These are phyloP conservation scores for Oscheius sp. DNA, from an alignment of 2,888 invertebrate species.

Conservation along the genomic window DNA sequence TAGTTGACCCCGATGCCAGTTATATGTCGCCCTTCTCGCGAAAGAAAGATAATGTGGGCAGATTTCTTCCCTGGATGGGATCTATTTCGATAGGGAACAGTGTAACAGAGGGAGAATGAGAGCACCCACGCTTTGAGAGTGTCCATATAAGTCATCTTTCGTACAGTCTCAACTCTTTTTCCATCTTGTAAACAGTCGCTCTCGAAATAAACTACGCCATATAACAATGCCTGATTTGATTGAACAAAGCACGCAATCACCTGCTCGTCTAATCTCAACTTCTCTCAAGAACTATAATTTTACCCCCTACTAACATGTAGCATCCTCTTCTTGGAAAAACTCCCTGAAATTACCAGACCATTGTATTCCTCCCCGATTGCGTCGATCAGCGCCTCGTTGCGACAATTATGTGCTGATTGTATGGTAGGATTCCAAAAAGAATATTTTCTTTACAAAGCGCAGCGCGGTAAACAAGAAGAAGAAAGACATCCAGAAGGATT, in stretches of 20 bases:
- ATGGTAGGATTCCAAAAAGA: neutral
- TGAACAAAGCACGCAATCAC: slow-evolving; percentile 28
- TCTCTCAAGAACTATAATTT: slow-evolving; percentile 26
- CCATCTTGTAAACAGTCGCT: neutral
- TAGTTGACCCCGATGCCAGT: slow-evolving; percentile 2
- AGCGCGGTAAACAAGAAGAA: no score
- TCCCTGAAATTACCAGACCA: no score
- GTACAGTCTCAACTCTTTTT: neutral
- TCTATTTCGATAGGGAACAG: no score
- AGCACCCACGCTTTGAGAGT: neutral
- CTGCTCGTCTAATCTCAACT: slow-evolving; percentile 24
- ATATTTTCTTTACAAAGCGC: no score
- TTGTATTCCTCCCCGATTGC: neutral
- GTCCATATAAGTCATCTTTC: neutral
- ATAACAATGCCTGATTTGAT: slow-evolving; percentile 3
- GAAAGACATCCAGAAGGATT: no score
- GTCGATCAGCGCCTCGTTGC: neutral
- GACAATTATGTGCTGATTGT: slow-evolving; percentile 14
- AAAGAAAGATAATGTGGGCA: no score
- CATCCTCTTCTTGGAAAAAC: no score
- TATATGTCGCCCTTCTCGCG: no score
- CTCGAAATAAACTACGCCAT: neutral
- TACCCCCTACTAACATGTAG: neutral
- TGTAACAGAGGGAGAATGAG: slow-evolving; percentile 3
- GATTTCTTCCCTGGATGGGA: no score